Evolutionary conservation across 2,113 vertebrate genomes (phyloP).

Genomic region (Sylvietta virens): DNA sequence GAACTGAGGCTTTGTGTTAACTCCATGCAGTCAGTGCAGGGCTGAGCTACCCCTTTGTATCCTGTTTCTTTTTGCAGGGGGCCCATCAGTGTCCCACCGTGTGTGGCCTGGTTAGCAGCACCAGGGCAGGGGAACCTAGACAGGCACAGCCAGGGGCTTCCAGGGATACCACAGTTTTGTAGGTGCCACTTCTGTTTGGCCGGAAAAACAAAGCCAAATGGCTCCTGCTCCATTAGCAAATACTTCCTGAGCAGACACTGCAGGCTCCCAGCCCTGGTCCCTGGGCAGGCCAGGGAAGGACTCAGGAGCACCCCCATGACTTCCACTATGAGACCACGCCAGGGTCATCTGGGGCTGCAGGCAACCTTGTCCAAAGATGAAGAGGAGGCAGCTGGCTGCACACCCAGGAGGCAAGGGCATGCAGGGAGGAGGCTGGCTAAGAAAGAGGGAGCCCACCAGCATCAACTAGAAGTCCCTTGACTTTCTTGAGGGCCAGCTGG

Average conservation of each 20-base stretch:
- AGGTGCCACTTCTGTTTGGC: neutral
- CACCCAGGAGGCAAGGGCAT: neutral
- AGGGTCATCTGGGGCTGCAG: neutral
- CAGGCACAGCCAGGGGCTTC: neutral
- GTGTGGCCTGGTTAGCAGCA: neutral
- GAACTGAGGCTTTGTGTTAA: neutral
- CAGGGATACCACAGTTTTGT: neutral
- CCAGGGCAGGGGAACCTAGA: neutral
- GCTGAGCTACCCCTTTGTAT: neutral
- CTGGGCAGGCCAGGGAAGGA: neutral
- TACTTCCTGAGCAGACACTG: neutral
- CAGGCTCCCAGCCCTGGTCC: neutral
- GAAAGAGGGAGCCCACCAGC: neutral
- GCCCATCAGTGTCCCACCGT: neutral
- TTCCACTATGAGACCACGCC: neutral
- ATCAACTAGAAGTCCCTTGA: neutral
- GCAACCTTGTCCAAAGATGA: neutral
- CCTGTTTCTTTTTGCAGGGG: neutral
- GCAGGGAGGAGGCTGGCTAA: neutral
- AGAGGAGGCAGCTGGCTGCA: neutral
- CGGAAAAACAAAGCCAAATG: neutral
- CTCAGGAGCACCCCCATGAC: rapidly evolving
- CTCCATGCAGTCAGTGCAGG: neutral
- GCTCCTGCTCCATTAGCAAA: neutral
- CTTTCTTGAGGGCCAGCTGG: neutral